Evolutionary conservation across 2,888 invertebrate genomes (phyloP), one percentile per base, ranked within the genome.

Genomic region (Callyntrura sp.): DNA sequence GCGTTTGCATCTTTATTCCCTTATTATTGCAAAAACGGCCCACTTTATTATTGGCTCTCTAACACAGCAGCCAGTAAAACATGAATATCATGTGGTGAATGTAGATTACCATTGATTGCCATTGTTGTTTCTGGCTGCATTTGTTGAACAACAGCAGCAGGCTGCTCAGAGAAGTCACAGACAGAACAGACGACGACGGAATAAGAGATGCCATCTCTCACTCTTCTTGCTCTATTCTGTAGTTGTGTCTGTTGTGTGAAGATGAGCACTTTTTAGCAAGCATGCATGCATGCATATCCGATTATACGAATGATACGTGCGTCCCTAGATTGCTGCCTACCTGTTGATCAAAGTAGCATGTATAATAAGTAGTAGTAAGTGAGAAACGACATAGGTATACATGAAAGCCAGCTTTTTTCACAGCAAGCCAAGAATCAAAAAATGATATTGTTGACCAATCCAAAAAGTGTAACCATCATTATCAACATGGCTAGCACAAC

Each of bases 81-180:
- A 60, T 60, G 60, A 81, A 35, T 60, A 85, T 73, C 85, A 85
- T 85, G 85, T 85, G 85, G 85, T 76, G 76, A 68, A 84, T 85
- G 76, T 85, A 76, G 85, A 85, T 85, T 73, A 76, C 76, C 85
- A 76, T 60, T 76, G 57, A 55, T 62, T 57, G 55, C 70, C 84
- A 85, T 85, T 85, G 73, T 85, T 85, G 68, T 43, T 62, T 6
- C 23, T 25, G 25, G 25, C n/a, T 17, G 45, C 45, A 70, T 45
- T 70, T 45, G 35, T 70, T 20, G 45, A 45, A 70, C 70, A 70
- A 45, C 45, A 70, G 11, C 51, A 60, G 25, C 65, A 45, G 43
- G n/a, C n/a, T n/a, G n/a, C n/a, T n/a, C n/a, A n/a, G n/a, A n/a
- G n/a, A n/a, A n/a, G n/a, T n/a, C n/a, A n/a, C 43, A 81, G 60